Evolutionary conservation across 2,797 vertebrate genomes (phyloP).

Genomic region (Clamator glandarius): DNA sequence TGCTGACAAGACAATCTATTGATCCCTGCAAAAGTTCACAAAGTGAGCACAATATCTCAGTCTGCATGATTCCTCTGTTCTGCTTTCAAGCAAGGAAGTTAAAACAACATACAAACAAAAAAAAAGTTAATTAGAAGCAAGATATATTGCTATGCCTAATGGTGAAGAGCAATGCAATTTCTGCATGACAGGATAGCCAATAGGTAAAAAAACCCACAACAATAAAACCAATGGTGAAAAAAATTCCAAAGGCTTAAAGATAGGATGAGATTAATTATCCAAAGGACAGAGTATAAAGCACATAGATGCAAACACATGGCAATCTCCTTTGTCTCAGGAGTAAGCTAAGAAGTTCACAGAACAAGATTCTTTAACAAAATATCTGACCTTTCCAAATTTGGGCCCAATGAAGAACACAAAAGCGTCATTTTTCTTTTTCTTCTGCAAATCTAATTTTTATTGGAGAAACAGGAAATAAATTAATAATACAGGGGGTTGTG

Average conservation of each 20-base stretch:
- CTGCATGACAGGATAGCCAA: slow-evolving; percentile 23
- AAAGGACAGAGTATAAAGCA: neutral
- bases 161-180: slow-evolving; percentile 7
- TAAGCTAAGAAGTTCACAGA: neutral
- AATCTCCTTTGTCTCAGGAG: neutral
- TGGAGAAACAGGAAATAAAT: neutral
- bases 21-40: neutral
- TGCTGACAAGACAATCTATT: neutral
- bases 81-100: neutral
- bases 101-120: neutral
- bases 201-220: neutral
- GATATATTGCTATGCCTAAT: neutral
- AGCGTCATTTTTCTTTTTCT: neutral
- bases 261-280: slow-evolving; percentile 29
- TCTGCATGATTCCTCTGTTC: neutral
- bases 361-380: neutral
- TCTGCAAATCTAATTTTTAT: neutral
- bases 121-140: neutral
- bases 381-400: neutral
- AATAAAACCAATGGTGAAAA: slow-evolving; percentile 14
- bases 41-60: neutral
- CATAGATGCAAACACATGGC: neutral
- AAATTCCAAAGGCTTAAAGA: neutral
- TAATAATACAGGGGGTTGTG: neutral
- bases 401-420: neutral